Evolutionary conservation across 2,797 vertebrate genomes (phyloP).

Genomic region (Channa striata): DNA sequence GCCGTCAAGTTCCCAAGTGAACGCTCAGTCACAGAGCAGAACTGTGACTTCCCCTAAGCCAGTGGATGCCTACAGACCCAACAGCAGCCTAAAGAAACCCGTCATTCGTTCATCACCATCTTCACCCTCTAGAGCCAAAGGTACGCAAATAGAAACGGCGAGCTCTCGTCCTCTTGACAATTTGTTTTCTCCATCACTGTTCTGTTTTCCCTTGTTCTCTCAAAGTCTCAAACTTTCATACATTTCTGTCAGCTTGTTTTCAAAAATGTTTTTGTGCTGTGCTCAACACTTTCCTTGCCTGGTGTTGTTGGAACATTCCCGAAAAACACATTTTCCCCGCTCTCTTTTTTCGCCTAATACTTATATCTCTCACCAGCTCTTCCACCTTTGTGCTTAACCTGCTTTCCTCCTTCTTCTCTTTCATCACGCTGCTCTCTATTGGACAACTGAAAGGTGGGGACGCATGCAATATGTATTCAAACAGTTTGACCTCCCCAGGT

Average conservation of each 20-base stretch:
- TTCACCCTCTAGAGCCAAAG: conserved; percentile 95
- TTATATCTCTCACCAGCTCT: conserved; percentile 35
- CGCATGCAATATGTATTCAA: conserved; percentile 90
- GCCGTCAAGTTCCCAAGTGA: conserved; percentile 89
- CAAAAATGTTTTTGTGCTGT: conserved; percentile 17
- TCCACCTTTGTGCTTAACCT: conserved; percentile 59
- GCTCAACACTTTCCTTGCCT: conserved; percentile 6
- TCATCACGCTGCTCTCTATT: conserved; percentile 92
- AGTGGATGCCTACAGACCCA: conserved; percentile 84
- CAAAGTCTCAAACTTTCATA: neutral
- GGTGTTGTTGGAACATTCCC: conserved; percentile 28
- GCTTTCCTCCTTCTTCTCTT: conserved; percentile 78
- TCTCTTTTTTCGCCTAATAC: conserved; percentile 22
- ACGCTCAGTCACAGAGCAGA: conserved; percentile 79
- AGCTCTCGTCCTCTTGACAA: neutral
- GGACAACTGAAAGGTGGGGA: conserved; percentile 95
- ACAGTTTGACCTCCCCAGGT: conserved; percentile 90
- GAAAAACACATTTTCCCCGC: conserved; percentile 21
- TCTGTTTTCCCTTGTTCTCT: conserved; percentile 11
- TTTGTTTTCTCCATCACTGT: neutral
- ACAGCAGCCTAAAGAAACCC: conserved; percentile 88
- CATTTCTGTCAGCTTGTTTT: conserved; percentile 27
- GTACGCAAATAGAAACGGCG: conserved; percentile 76
- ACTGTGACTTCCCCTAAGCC: conserved; percentile 79
- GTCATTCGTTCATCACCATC: conserved; percentile 92